A percentile compares a stretch with the other conserved stretches of the same genome.
Conservation (phyloP, 2,797 vertebrate species). For the Fringilla coelebs region DNA sequence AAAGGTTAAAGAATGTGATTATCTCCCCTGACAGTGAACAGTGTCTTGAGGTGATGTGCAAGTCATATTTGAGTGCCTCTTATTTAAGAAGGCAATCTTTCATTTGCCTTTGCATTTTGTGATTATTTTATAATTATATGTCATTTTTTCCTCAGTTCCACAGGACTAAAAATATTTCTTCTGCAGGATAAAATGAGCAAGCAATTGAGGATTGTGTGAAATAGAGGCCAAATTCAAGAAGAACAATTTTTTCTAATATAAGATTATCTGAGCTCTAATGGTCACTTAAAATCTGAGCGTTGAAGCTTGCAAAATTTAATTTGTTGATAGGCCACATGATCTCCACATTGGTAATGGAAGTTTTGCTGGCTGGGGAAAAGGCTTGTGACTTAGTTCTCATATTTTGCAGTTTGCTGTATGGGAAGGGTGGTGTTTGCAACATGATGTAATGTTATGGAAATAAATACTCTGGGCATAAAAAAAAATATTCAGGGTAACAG, state of each 20-base stretch:
- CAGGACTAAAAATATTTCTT: background rate
- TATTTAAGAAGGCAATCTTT: background rate
- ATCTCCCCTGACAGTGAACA: background rate
- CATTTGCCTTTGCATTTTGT: background rate
- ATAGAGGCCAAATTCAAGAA: background rate
- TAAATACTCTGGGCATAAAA: background rate
- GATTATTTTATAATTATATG: background rate
- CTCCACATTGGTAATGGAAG: background rate
- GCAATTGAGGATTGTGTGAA: background rate
- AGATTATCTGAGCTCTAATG: background rate
- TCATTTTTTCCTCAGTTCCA: background rate
- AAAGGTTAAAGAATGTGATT: background rate
- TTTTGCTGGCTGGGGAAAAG: background rate
- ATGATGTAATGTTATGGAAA: background rate
- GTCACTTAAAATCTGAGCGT: background rate
- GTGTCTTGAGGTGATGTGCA: background rate
- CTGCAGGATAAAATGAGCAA: background rate
- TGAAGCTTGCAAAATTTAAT: conserved; percentile 3
- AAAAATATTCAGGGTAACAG: background rate
- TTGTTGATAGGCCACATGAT: background rate
- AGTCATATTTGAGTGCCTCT: background rate
- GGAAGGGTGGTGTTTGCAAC: background rate
- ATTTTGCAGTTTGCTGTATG: background rate
- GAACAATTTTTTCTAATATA: background rate
- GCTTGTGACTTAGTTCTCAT: background rate